Evolutionary conservation across 2,797 vertebrate species (phyloP), one percentile per base, ranked within the genome.

Genomic region (Pitangus sulphuratus): DNA sequence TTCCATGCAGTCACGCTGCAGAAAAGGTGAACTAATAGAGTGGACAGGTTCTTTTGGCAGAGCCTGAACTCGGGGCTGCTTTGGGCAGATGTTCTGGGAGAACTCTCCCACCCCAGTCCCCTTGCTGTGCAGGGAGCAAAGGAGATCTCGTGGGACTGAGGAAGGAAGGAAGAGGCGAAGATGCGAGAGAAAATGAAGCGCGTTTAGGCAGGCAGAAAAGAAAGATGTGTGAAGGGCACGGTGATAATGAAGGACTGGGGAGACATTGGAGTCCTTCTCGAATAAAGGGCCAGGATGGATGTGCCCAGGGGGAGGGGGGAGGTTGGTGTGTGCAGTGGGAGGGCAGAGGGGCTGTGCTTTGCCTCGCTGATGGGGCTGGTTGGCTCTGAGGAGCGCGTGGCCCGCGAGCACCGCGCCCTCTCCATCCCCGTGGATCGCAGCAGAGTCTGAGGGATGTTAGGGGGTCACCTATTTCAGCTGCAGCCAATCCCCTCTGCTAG

Each of bases 401-500:
- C 66, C 88, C 60, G 53, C 21, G 7, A 25, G 89, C 42, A 15
- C 80, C 72, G 58, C 40, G 33, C 84, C 66, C 71, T 54, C 7
- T 42, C 35, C 57, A 47, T 39, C 45, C 47, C 81, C 15, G 6
- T 4, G 64, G 68, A 62, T 85, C 85, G 71, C 53, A 87, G 1
- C 85, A 61, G 47, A 76, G 61, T 28, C 68, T 68, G 50, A 85
- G 42, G 19, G 40, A 26, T 2, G 28, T 75, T 86, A 74, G 5
- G 56, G 60, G 89, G 68, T 50, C 84, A 39, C 64, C 44, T 93
- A 85, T 89, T 93, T 94, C 75, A 84, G 42, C 81, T 65, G 33
- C 64, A 92, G 90, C 95, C 92, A 94, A 92, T 87, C 69, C 45
- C 90, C 87, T 57, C 82, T 91, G 57, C 81, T 94, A 57, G 89